Percentiles rank a stretch among this genome's conserved stretches.
phyloP scores from a whole-genome alignment of 2,113 vertebrate genomes.

The Tetraodon nigroviridis region DNA sequence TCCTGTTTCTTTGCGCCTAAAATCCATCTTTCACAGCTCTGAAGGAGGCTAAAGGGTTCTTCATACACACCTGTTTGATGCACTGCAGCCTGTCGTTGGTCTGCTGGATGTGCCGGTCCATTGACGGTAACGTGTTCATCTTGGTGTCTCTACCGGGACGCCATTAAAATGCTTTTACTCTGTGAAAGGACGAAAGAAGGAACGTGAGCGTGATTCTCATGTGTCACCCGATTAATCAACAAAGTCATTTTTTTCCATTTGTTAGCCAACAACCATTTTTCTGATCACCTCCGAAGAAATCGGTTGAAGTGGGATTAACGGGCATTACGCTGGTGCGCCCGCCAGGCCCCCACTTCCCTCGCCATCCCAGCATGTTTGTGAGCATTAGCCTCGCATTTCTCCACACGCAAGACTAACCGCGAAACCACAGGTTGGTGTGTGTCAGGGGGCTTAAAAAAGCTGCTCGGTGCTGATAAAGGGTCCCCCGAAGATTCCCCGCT shows the following conservation, averaged over 20 bases:
- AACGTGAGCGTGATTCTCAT: background rate
- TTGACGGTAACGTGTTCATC: constrained; percentile 94
- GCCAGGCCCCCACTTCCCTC: constrained; percentile 37
- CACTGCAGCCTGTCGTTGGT: constrained; percentile 99
- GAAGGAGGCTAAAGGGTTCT: background rate
- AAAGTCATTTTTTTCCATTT: too few relatives aligned
- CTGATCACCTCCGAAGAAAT: constrained; percentile 23
- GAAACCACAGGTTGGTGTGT: constrained; percentile 52
- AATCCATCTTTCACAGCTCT: background rate
- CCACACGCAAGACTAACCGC: constrained; percentile 57
- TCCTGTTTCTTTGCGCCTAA: constrained; percentile 12
- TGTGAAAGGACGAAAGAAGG: constrained; percentile 59
- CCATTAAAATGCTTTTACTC: constrained; percentile 91
- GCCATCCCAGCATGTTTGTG: constrained; percentile 49
- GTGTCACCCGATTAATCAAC: too few relatives aligned
- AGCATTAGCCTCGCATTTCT: constrained; percentile 60
- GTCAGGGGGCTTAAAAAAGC: constrained; percentile 43
- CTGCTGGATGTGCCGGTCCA: constrained; percentile 99
- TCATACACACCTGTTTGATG: constrained; percentile 92
- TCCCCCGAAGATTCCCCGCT: constrained; percentile 55
- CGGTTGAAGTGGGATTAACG: constrained; percentile 49
- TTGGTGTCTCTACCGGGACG: constrained; percentile 97
- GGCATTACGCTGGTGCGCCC: constrained; percentile 29
- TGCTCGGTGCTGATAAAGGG: constrained; percentile 66
- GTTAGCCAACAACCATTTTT: background rate